Conservation (phyloP, 2,797 vertebrate species). For the Nothura maculosa region DNA sequence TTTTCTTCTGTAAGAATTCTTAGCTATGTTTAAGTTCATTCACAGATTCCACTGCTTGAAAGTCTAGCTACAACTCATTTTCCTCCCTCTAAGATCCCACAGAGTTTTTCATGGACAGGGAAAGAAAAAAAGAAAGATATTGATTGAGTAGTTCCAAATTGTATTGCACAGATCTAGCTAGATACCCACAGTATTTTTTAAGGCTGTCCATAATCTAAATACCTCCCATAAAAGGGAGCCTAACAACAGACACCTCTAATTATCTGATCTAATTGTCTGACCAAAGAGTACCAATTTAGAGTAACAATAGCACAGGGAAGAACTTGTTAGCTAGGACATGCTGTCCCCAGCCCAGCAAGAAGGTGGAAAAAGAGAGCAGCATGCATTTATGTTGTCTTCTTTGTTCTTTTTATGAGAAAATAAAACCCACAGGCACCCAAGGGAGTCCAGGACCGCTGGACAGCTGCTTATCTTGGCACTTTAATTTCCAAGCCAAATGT, state of each 20-base stretch:
- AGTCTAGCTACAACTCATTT: not conserved
- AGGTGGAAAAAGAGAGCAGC: conserved; percentile 25
- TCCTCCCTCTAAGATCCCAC: not conserved
- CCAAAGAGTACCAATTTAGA: conserved; percentile 48
- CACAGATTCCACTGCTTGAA: not conserved
- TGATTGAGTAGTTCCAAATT: not conserved
- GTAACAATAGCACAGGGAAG: conserved; percentile 41
- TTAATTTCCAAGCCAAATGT: conserved; percentile 19
- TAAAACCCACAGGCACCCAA: conserved; percentile 52
- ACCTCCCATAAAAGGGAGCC: not conserved
- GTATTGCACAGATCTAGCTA: not conserved
- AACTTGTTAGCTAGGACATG: conserved; percentile 44
- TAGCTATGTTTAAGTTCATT: conserved; percentile 15
- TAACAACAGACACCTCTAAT: conserved; percentile 25
- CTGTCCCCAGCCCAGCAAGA: conserved; percentile 41
- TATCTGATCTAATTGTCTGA: conserved; percentile 38
- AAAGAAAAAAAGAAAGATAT: not conserved
- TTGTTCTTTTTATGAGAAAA: conserved; percentile 8
- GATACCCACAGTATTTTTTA: not conserved
- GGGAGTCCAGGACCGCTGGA: conserved; percentile 18
- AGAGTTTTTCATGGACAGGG: not conserved
- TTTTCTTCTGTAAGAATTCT: conserved; percentile 18
- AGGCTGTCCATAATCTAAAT: not conserved
- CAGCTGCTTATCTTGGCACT: conserved; percentile 34
- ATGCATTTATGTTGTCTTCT: not conserved